Base-by-base conservation (phyloP, 2,888 invertebrate genomes). In the Standfussiana lucernea region DNA sequence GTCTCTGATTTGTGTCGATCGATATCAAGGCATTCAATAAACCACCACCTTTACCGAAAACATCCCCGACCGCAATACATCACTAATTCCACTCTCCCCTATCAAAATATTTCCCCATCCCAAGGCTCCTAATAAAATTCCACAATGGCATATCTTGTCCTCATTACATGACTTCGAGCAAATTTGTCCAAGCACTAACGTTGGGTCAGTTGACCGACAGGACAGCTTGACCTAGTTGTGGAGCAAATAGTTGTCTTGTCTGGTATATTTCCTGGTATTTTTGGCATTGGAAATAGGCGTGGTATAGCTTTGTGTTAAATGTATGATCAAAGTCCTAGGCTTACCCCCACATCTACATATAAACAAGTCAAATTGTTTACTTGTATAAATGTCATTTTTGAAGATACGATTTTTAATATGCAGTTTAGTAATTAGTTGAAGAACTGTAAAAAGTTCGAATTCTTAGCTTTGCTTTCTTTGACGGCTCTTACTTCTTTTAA, bases 111-210 rank as follows among this genome's bases (percentile, higher is more conserved):
- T 71, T 75, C 47, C 15, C 64, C 24, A 81, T 28, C 15, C 35
- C 56, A 73, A 73, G 35, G 45, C 53, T 40, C 1, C 24, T 59
- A 65, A 72, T 65, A 67, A 75, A 66, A 73, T 56, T 32, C 47
- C 47, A 13, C 10, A 79, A 15, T 35, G 28, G 42, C 50, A 45
- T 69, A 75, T 82, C 72, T 81, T 85, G 65, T 13, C 82, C 82
- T 76, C 47, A 77, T 75, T 77, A 42, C 66, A 56, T 24, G 70
- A 68, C 77, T 62, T 77, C 18, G 47, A 82, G 64, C 74, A 86
- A 88, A 88, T 87, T 87, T 87, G 72, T 61, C 37, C 72, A 79
- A 61, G 32, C 53, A 37, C 86, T 74, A 80, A 70, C 28, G 56
- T 74, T 15, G 70, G 28, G 72, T 59, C 53, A 74, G 56, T 66